A percentile compares a stretch with the other conserved stretches of the same genome.
Evolutionary conservation across 2,113 vertebrate species (phyloP).

Genomic region (Nycticryphes semicollaris): DNA sequence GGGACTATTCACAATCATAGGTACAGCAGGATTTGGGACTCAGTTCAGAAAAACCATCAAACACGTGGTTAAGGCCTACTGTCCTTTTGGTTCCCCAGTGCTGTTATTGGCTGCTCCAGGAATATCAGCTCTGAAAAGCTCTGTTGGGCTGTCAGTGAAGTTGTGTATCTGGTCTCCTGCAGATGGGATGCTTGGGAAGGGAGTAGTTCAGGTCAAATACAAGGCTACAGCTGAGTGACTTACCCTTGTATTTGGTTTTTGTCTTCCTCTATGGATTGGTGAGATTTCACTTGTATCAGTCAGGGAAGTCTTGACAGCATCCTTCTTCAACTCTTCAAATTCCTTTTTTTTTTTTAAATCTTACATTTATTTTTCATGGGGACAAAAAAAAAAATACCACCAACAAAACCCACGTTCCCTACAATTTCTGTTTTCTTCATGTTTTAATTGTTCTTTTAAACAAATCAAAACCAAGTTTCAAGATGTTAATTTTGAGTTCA

Average conservation of each 20-base stretch:
- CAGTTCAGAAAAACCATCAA: background rate
- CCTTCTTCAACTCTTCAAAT: background rate
- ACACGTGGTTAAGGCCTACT: background rate
- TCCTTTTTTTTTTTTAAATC: background rate
- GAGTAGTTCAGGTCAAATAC: background rate
- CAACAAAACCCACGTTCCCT: background rate
- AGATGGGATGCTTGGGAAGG: background rate
- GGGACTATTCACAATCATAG: slow-evolving; percentile 33
- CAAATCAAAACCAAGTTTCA: background rate
- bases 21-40: background rate
- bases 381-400: background rate
- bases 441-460: background rate
- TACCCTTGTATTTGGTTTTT: background rate
- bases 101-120: background rate
- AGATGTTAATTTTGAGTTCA: background rate
- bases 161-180: background rate
- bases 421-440: background rate
- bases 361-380: background rate
- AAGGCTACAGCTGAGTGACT: background rate
- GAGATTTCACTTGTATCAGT: background rate
- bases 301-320: background rate
- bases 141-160: background rate
- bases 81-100: background rate
- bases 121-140: background rate
- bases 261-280: background rate